A percentile compares a stretch with the other conserved stretches of the same genome.
Conservation (phyloP, 2,888 invertebrate genomes). For the Erannis defoliaria region DNA sequence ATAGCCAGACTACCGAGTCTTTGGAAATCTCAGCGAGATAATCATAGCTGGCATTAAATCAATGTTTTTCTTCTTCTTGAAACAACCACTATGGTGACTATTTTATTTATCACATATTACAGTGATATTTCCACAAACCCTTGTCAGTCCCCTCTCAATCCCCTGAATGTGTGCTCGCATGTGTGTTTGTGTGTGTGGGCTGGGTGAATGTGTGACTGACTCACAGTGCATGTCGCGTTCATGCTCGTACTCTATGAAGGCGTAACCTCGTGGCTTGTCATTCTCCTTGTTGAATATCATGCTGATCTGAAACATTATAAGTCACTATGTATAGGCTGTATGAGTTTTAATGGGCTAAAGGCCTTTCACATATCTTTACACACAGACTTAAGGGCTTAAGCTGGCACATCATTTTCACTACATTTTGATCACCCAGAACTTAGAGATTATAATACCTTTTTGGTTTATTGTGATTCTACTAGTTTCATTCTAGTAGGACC, state of each 20-base stretch:
- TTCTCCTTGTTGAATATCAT: constrained; percentile 94
- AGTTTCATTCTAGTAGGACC: too few relatives aligned
- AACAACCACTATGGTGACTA: too few relatives aligned
- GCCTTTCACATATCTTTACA: not conserved
- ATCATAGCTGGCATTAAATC: too few relatives aligned
- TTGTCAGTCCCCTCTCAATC: constrained; percentile 23
- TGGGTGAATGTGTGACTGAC: constrained; percentile 78
- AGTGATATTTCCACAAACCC: too few relatives aligned
- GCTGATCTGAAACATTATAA: constrained; percentile 88
- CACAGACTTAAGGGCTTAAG: not conserved
- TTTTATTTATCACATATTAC: too few relatives aligned
- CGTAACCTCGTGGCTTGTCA: constrained; percentile 98
- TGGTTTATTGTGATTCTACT: too few relatives aligned
- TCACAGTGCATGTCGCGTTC: constrained; percentile 99
- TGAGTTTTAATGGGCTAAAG: not conserved
- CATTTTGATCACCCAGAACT: too few relatives aligned
- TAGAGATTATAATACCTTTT: too few relatives aligned
- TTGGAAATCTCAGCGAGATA: too few relatives aligned
- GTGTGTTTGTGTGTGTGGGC: not conserved
- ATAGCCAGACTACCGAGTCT: too few relatives aligned
- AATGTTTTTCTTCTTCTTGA: too few relatives aligned
- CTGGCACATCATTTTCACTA: too few relatives aligned
- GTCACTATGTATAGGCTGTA: not conserved
- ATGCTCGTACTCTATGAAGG: constrained; percentile 99
- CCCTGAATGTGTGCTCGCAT: not conserved